Percentiles rank a stretch among this genome's conserved stretches.
phyloP scores from a whole-genome alignment of 2,888 invertebrate species.

The Melieria omissa region DNA sequence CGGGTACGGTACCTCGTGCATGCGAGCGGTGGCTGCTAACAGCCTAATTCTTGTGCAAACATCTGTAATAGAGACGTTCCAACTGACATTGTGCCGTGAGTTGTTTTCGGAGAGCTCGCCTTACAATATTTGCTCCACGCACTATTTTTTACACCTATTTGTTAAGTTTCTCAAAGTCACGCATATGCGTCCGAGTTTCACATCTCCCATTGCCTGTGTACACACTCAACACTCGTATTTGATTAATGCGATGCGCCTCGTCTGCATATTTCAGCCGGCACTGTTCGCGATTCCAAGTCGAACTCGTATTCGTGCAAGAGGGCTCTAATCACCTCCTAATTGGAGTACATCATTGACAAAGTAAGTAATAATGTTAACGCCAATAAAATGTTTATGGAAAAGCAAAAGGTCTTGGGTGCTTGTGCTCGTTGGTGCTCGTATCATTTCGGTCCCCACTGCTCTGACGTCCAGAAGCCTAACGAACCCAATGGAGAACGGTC shows the following conservation, averaged over 20 bases:
- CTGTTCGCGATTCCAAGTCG: no score
- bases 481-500: no score
- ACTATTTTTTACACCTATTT: slow-evolving; percentile 41
- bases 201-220: no score
- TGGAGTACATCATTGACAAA: slow-evolving; percentile 37
- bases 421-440: neutral
- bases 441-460: no score
- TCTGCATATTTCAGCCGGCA: no score
- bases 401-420: slow-evolving; percentile 1
- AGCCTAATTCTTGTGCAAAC: neutral
- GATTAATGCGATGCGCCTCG: slow-evolving; percentile 15
- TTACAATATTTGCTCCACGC: slow-evolving; percentile 28
- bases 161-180: slow-evolving; percentile 41
- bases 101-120: slow-evolving; percentile 1
- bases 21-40: no score
- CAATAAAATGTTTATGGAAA: slow-evolving; percentile 11
- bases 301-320: no score
- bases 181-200: slow-evolving; percentile 29
- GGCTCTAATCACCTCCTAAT: slow-evolving; percentile 15
- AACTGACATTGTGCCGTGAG: neutral
- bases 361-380: slow-evolving; percentile 36
- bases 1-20: no score
- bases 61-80: slow-evolving; percentile 3
- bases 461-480: no score
- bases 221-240: neutral